Conservation (phyloP, 2,113 vertebrate species). For the Myrmecobius fasciatus region DNA sequence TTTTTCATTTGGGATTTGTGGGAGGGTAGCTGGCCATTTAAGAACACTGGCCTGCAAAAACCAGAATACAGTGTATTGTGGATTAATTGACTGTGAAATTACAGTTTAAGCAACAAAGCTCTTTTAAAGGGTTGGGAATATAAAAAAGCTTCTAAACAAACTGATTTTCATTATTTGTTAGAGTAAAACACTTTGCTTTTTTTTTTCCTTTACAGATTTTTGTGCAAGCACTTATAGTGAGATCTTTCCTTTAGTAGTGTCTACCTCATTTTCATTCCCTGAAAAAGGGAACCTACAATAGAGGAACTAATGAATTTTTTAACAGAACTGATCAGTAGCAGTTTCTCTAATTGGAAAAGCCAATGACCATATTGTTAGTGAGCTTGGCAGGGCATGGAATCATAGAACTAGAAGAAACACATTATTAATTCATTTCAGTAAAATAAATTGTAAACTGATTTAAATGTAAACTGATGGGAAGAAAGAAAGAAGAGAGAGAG, state of each 20-base stretch:
- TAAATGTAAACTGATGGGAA: not conserved
- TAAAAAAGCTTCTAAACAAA: slow-evolving; percentile 69
- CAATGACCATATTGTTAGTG: not conserved
- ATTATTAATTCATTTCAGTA: slow-evolving; percentile 41
- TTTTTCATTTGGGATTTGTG: not conserved
- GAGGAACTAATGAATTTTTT: slow-evolving; percentile 16
- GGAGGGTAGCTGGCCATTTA: not conserved
- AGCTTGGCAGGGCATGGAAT: slow-evolving; percentile 19
- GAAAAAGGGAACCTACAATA: slow-evolving; percentile 34
- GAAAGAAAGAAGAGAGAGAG: not conserved
- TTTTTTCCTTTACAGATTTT: slow-evolving; percentile 64
- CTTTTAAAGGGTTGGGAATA: slow-evolving; percentile 66
- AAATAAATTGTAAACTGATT: not conserved
- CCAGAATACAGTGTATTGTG: slow-evolving; percentile 50
- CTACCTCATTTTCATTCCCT: slow-evolving; percentile 44
- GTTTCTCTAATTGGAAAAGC: slow-evolving; percentile 40
- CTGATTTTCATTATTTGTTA: slow-evolving; percentile 64
- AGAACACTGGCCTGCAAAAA: slow-evolving; percentile 54
- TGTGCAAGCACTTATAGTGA: slow-evolving; percentile 35
- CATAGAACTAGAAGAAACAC: slow-evolving; percentile 24
- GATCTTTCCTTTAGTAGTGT: slow-evolving; percentile 49
- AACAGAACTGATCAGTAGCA: slow-evolving; percentile 14
- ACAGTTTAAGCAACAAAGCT: slow-evolving; percentile 71
- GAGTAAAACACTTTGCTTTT: slow-evolving; percentile 62
- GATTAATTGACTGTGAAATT: slow-evolving; percentile 80